Base-by-base conservation (phyloP, 2,113 vertebrate species). In the Kobus ellipsiprymnus region DNA sequence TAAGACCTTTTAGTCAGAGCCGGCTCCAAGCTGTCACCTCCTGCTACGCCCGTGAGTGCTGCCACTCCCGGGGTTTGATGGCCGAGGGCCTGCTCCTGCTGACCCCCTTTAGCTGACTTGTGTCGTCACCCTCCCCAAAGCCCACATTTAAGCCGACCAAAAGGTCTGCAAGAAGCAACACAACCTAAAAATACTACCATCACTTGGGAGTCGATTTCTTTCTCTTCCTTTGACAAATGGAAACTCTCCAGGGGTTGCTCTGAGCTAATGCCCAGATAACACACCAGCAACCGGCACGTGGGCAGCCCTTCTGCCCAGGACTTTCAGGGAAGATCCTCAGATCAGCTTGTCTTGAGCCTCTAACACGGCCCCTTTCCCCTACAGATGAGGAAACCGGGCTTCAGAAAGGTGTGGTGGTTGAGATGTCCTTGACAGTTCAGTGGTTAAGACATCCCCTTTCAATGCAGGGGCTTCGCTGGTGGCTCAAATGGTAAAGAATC, bases 151-250 rank as follows among this genome's bases (percentile, higher is more conserved):
- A 96, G 89, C 11, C 25, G 52, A 93, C 96, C 95, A 90, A 97
- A 98, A 98, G 94, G 97, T 94, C 94, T 78, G 97, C 92, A 64
- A 16, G 3, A 21, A 94, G 98, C 96, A 95, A 97, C 91, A 87
- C 93, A 97, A 98, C 98, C 98, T 98, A 97, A 98, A 99, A 98
- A 98, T 98, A 98, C 96, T 92, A 98, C 97, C 98, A 87, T 92
- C 98, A 94, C 96, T 93, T 96, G 97, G 90, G 87, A 93, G 97
- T 97, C 95, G 96, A 98, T 98, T 98, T 98, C 98, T 95, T 98
- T 98, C 97, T 98, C 91, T 98, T 98, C 96, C 89, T 96, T 88
- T 78, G 96, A 97, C 97, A 95, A 98, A 98, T 97, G 96, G 97
- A 80, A 97, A 97, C 94, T 98, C 97, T 84, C 92, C 87, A 97